phyloP scores from a whole-genome alignment of 2,797 vertebrate genomes.

The Crocidura indochinensis region DNA sequence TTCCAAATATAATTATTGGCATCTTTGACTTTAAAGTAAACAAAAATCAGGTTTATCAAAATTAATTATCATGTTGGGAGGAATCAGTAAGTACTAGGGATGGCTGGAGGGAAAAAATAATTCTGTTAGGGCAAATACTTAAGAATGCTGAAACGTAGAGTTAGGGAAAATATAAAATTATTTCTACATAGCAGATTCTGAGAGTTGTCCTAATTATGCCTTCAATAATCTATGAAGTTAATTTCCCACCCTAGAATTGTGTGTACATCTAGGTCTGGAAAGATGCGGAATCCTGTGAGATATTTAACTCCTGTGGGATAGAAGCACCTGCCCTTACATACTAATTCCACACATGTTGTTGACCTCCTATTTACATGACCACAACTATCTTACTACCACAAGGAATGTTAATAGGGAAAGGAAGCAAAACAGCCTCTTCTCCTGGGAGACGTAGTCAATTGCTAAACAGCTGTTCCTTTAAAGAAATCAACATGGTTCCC shows the following conservation, averaged over 20 bases:
- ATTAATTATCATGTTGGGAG: slow-evolving; percentile 35
- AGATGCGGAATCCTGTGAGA: no score
- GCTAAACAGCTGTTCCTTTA: background rate
- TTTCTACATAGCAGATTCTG: slow-evolving; percentile 26
- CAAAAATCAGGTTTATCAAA: slow-evolving; percentile 75
- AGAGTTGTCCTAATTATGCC: slow-evolving; percentile 9
- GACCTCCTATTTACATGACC: background rate
- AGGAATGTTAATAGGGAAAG: slow-evolving; percentile 7
- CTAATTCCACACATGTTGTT: background rate
- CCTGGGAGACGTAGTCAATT: background rate
- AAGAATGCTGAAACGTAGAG: slow-evolving; percentile 19
- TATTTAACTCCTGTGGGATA: background rate
- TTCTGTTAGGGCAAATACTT: slow-evolving; percentile 38
- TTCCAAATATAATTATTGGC: slow-evolving; percentile 71
- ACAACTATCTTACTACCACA: slow-evolving; percentile 20
- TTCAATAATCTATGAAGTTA: slow-evolving; percentile 46
- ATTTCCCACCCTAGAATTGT: slow-evolving; percentile 24
- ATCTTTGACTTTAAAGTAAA: slow-evolving; percentile 74
- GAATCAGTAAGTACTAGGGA: background rate
- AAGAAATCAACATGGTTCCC: background rate
- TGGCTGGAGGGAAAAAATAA: slow-evolving; percentile 18
- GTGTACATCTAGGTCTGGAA: background rate
- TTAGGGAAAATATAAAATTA: slow-evolving; percentile 43
- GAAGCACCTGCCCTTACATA: background rate
- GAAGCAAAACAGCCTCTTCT: slow-evolving; percentile 39